Conservation (phyloP, 2,113 vertebrate genomes). For the Saccopteryx bilineata region DNA sequence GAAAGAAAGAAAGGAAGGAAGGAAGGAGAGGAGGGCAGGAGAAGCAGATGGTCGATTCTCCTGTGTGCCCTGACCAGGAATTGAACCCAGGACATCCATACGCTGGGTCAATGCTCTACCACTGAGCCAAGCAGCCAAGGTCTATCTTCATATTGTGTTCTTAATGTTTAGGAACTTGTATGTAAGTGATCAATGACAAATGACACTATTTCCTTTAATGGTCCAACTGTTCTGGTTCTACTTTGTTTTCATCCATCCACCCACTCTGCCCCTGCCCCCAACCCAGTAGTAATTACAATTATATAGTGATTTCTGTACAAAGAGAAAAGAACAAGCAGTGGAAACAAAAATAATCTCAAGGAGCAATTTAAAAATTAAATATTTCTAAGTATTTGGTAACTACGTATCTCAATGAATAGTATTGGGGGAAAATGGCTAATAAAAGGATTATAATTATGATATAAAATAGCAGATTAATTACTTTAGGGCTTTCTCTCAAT, state of each 20-base stretch:
- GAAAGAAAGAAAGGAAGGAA: too few species aligned
- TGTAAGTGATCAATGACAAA: not conserved
- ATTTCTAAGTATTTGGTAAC: slow-evolving; percentile 32
- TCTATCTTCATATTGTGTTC: not conserved
- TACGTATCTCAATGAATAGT: not conserved
- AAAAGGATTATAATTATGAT: not conserved
- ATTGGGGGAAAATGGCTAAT: not conserved
- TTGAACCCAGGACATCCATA: too few species aligned
- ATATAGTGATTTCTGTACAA: not conserved
- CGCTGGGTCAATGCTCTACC: too few species aligned
- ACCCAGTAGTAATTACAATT: not conserved
- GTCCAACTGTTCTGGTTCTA: not conserved
- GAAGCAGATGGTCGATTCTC: too few species aligned
- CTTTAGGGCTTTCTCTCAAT: not conserved
- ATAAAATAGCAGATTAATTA: not conserved
- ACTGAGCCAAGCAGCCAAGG: too few species aligned
- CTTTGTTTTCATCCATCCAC: not conserved
- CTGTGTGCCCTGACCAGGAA: too few species aligned
- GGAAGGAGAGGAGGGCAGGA: too few species aligned
- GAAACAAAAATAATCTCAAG: slow-evolving; percentile 9
- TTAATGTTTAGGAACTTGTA: not conserved
- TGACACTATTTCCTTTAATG: not conserved
- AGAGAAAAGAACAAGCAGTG: not conserved
- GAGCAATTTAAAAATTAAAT: not conserved
- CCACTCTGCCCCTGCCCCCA: too few species aligned